Percentiles rank a stretch among this genome's conserved stretches.
Conservation (phyloP, 2,888 invertebrate species). For the Cataglyphis albicans region DNA sequence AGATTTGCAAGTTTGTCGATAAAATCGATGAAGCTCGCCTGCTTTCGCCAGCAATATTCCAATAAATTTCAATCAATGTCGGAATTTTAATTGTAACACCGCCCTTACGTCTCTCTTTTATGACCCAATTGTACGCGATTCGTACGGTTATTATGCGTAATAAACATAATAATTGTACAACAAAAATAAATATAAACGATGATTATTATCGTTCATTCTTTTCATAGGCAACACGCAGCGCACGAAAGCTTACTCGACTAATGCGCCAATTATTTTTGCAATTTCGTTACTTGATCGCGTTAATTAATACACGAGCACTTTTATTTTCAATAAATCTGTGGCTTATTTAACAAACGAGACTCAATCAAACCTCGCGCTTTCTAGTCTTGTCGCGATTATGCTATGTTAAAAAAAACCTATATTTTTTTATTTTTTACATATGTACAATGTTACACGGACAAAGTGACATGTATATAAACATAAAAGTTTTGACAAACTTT, state of each 20-base stretch:
- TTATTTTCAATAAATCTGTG: conserved; percentile 37
- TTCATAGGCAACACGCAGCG: not conserved
- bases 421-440: not conserved
- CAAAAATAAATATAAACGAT: not conserved
- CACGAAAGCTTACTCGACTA: conserved; percentile 25
- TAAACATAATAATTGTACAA: not conserved
- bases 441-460: not conserved
- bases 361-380: not conserved
- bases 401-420: not conserved
- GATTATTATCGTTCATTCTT: conserved; percentile 20
- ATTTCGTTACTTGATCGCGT: conserved; percentile 25
- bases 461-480: not conserved
- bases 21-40: not conserved
- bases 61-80: conserved; percentile 2
- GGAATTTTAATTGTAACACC: not conserved
- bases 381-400: not conserved
- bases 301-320: conserved; percentile 14
- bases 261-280: conserved; percentile 35
- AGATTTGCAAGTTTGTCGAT: not conserved
- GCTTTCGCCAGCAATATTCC: not conserved
- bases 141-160: not conserved
- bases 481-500: not conserved
- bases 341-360: conserved; percentile 6
- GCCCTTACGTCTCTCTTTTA: not conserved
- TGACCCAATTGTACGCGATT: not conserved